Evolutionary conservation across 2,797 vertebrate species (phyloP).

Genomic region (Xerus rutilus): DNA sequence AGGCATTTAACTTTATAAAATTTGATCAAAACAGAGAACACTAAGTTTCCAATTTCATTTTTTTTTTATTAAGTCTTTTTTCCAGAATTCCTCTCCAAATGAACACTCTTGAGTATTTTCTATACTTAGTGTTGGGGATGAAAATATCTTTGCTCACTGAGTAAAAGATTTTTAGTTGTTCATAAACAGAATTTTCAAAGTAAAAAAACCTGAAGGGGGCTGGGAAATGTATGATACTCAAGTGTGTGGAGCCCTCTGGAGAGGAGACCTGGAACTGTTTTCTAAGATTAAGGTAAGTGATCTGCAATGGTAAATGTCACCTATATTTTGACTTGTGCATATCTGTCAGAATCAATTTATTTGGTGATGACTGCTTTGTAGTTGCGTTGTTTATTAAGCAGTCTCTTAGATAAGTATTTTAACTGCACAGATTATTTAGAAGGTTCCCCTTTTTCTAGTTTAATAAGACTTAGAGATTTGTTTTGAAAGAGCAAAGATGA

Average conservation of each 20-base stretch:
- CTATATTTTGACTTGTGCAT: neutral
- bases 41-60: constrained; percentile 75
- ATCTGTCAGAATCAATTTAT: neutral
- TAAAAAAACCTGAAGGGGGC: constrained; percentile 66
- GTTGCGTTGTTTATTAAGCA: constrained; percentile 68
- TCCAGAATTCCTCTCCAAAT: constrained; percentile 83
- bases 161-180: constrained; percentile 74
- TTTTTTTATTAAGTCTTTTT: constrained; percentile 64
- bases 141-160: constrained; percentile 76
- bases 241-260: constrained; percentile 79
- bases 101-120: constrained; percentile 81
- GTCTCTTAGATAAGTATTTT: constrained; percentile 28
- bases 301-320: constrained; percentile 33
- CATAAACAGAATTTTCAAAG: constrained; percentile 73
- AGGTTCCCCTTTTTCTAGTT: neutral
- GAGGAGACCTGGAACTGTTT: constrained; percentile 79
- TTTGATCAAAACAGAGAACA: constrained; percentile 56
- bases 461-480: constrained; percentile 30
- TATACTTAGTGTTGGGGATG: constrained; percentile 68
- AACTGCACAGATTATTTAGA: neutral
- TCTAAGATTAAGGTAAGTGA: constrained; percentile 82
- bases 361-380: constrained; percentile 62
- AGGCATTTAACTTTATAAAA: constrained; percentile 7
- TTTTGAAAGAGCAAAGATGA: constrained; percentile 61
- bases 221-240: constrained; percentile 71